phyloP scores from a whole-genome alignment of 2,797 vertebrate genomes.

The Poecilia wingei region DNA sequence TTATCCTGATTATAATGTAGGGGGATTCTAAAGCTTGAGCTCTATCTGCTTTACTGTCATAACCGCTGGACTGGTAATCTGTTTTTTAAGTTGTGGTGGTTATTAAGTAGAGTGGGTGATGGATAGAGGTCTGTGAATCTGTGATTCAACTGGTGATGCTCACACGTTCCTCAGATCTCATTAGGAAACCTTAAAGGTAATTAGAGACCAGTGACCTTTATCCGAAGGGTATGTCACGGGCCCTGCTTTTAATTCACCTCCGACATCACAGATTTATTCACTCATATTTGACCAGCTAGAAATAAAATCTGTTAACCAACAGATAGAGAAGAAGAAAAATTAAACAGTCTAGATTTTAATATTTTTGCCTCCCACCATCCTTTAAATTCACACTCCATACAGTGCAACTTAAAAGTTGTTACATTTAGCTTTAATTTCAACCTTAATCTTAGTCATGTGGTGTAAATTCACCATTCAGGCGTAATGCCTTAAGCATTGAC shows the following conservation, averaged over 20 bases:
- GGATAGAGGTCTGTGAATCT: slow-evolving; percentile 6
- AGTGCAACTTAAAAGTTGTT: background rate
- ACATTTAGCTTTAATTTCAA: background rate
- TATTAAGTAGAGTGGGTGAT: slow-evolving; percentile 4
- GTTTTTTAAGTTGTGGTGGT: background rate
- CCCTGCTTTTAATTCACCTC: slow-evolving; percentile 28
- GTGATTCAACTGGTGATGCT: slow-evolving; percentile 27
- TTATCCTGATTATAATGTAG: background rate
- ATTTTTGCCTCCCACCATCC: background rate
- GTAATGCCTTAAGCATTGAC: background rate
- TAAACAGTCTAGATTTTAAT: background rate
- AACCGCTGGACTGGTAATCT: too few species aligned
- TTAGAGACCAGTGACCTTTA: slow-evolving; percentile 68
- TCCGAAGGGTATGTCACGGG: slow-evolving; percentile 40
- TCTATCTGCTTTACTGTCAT: background rate
- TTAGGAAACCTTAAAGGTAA: slow-evolving; percentile 51
- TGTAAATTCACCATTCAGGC: background rate
- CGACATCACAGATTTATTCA: slow-evolving; percentile 6
- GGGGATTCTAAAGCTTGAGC: background rate
- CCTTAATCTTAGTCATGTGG: background rate
- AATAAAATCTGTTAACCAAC: slow-evolving; percentile 7
- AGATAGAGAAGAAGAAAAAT: background rate
- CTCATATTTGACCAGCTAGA: slow-evolving; percentile 21
- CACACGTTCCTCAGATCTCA: slow-evolving; percentile 56
- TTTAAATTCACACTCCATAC: background rate